Base-by-base conservation (phyloP, 2,797 vertebrate species). In the Anomalospiza imberbis region DNA sequence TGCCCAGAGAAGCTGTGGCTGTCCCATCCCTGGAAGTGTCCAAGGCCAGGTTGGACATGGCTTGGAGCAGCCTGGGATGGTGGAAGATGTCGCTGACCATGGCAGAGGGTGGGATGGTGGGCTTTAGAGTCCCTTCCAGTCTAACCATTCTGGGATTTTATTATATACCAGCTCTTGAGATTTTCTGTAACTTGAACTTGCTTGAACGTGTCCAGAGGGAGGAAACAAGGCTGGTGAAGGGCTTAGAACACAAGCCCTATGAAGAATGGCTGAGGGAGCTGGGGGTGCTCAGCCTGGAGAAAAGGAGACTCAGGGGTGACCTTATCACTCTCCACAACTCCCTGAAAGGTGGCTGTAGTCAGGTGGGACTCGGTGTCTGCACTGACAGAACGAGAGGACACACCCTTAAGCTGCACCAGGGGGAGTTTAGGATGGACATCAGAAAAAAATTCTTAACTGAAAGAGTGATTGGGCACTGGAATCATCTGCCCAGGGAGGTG, bases 41-140 rank as follows among this genome's bases (percentile, higher is more conserved):
- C n/a, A 19, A 57, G 44, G 29, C 38, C 65, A 45, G 29, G 24
- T 0, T 57, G 42, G 42, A 61, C 0, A 22, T 31, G 31, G 7
- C 13, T 61, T 42, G 32, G 32, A 76, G 7, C 44, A 70, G 0
- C 4, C 17, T 70, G 44, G 42, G 13, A 14, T 8, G 4, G 22
- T 44, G 28, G 42, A 16, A 83, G 8, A 2, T 57, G 71, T 62
- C 28, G 16, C 48, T 50, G 32, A 15, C 42, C 42, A 21, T 38
- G 63, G 22, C 42, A 55, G 28, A n/a, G n/a, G n/a, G n/a, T n/a
- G 10, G 34, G 1, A 48, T 48, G 26, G 3, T 32, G 48, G 7
- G 12, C 17, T 68, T 31, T 40, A 45, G 34, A 25, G 3, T 45
- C 29, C 36, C 25, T 63, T 75, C 42, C 71, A 62, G 32, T 24